Percentiles rank a stretch among this genome's conserved stretches.
These are phyloP conservation scores for Invenusta paracnida DNA, from an alignment of 2,888 invertebrate genomes.

Conservation along the genomic window DNA sequence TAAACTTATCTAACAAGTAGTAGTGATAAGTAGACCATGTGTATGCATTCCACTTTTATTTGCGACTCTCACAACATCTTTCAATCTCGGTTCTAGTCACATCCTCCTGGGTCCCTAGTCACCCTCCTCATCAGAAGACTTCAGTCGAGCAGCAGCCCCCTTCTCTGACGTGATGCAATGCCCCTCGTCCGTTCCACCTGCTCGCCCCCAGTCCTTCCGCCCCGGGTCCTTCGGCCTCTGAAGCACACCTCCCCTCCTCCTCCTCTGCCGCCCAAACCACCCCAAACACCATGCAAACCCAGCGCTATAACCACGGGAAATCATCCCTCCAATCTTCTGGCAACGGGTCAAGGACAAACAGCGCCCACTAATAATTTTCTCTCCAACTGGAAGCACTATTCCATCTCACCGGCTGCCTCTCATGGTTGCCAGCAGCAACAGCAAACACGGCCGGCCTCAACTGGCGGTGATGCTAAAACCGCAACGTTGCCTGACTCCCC, in stretches of 20 bases:
- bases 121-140: too few species aligned
- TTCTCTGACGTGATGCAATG: background rate
- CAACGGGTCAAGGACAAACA: background rate
- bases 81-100: too few species aligned
- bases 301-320: background rate
- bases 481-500: too few species aligned
- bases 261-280: background rate
- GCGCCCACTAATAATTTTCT: background rate
- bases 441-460: background rate
- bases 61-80: too few species aligned
- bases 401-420: background rate
- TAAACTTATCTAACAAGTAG: too few species aligned
- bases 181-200: background rate
- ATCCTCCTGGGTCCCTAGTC: too few species aligned
- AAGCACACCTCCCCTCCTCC: background rate
- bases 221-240: background rate
- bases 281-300: background rate
- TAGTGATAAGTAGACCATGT: too few species aligned
- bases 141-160: too few species aligned
- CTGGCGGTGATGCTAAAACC: background rate
- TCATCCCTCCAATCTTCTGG: too few species aligned
- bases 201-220: background rate
- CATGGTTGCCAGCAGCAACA: too few species aligned
- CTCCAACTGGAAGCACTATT: background rate
- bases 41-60: too few species aligned